Evolutionary conservation across 2,888 invertebrate species (phyloP), one percentile per base, ranked within the genome.

Genomic region (Drosophila emarginata): DNA sequence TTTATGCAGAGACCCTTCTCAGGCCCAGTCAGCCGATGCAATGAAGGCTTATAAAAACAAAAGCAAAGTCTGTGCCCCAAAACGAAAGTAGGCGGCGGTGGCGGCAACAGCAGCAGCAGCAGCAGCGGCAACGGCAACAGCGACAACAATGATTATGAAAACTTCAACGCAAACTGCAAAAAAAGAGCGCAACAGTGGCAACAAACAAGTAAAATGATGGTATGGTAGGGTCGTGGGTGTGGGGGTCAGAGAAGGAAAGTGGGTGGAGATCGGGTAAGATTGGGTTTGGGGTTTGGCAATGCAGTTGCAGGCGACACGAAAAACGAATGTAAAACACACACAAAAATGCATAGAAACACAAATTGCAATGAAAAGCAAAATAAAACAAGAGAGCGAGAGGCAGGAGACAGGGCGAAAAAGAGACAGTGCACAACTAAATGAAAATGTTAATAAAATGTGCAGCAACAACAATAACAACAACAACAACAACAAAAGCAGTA

Each of bases 301-400:
- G 67, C 67, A 67, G 53, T 64, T 57, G 62, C 32, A 32, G 53
- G 64, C 61, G 79, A 80, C 77, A 88, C 78, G 78, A 83, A 86
- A 67, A 87, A 78, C 80, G 79, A 86, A 77, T 83, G 87, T 87
- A 80, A 84, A 84, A 80, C 85, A 87, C 87, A 87, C 82, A 87
- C 88, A 83, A 84, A 83, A 85, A 83, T 87, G 82, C 82, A 88
- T 81, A 80, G 81, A 76, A 83, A 80, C 76, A 80, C 74, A 88
- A 88, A 87, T 85, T 88, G 89, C 88, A 84, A 82, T 79, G 84
- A 79, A 79, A 88, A 79, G 80, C 84, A 75, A 79, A 78, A 79
- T 74, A 77, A 77, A 79, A 64, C 69, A 73, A 64, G 45, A 12
- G 12, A 36, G 15, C 12, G 60, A 45, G 9, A 12, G 7, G 32